Percentiles rank a stretch among this genome's conserved stretches.
Conservation (phyloP, 1,140 invertebrate genomes). For the Diabrotica undecimpunctata region DNA sequence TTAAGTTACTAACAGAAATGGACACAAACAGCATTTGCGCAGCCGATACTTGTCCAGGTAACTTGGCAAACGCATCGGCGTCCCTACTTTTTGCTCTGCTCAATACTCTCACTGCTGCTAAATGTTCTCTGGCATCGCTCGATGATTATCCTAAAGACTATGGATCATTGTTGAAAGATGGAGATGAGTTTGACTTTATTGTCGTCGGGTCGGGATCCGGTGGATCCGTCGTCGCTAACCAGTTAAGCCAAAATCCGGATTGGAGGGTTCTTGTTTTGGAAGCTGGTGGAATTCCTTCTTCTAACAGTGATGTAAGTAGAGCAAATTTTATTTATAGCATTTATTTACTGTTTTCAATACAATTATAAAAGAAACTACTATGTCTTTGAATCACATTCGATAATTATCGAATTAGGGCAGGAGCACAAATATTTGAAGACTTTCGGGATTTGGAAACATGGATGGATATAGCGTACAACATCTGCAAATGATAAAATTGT, state of each 20-base stretch:
- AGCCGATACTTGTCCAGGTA: constrained; percentile 20
- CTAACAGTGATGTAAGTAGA: constrained; percentile 31
- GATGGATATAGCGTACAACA: too few species aligned
- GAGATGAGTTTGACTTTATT: constrained; percentile 38
- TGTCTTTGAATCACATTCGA: too few species aligned
- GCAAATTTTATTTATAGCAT: too few species aligned
- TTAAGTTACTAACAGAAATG: too few species aligned
- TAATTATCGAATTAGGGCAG: too few species aligned
- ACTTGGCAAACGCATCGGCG: constrained; percentile 20
- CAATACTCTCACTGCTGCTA: constrained; percentile 22
- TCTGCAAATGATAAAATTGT: too few species aligned
- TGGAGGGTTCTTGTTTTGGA: constrained; percentile 35
- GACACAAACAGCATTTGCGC: too few species aligned
- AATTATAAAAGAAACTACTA: too few species aligned
- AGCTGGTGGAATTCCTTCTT: constrained; percentile 32
- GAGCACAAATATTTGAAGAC: too few species aligned
- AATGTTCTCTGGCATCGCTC: constrained; percentile 24
- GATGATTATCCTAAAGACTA: constrained; percentile 26
- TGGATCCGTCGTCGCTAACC: constrained; percentile 34
- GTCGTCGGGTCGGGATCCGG: constrained; percentile 33
- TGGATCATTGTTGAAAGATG: constrained; percentile 17
- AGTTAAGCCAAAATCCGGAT: constrained; percentile 28
- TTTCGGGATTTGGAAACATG: too few species aligned
- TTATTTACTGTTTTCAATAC: too few species aligned
- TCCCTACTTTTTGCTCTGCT: constrained; percentile 31